These are phyloP conservation scores for Pelobates fuscus DNA, from an alignment of 2,113 vertebrate species.

Conservation along the genomic window DNA sequence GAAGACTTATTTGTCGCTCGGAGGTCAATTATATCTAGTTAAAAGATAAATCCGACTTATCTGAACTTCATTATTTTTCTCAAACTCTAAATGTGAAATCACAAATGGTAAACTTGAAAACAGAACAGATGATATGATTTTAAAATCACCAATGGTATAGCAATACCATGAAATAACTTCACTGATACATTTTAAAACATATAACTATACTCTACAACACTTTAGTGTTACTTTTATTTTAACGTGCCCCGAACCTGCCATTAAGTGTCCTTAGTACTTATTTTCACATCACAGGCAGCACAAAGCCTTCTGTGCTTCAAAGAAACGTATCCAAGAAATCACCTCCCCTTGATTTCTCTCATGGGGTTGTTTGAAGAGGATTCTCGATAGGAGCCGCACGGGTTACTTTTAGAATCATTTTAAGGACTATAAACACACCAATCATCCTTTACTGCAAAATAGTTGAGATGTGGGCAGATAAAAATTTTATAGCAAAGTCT, in stretches of 20 bases:
- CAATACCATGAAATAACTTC: not conserved
- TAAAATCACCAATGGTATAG: not conserved
- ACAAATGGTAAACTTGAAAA: no score
- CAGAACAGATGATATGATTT: not conserved
- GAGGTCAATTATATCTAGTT: not conserved
- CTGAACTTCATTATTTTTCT: not conserved
- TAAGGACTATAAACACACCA: not conserved
- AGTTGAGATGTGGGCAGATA: not conserved
- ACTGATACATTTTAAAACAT: not conserved
- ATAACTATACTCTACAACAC: not conserved
- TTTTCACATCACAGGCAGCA: constrained; percentile 8
- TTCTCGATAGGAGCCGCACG: not conserved
- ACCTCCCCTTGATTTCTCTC: not conserved
- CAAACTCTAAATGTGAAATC: no score
- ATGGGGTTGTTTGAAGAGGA: constrained; percentile 8
- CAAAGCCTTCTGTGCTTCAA: constrained; percentile 12
- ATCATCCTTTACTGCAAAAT: constrained; percentile 12
- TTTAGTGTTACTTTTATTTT: not conserved
- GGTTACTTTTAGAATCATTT: constrained; percentile 15
- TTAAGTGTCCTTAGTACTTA: not conserved
- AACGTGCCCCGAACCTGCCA: not conserved
- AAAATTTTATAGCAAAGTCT: not conserved
- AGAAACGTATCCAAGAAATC: constrained; percentile 7
- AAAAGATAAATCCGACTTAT: not conserved
- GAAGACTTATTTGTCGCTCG: not conserved